These are phyloP conservation scores for Vulpes ferrilata DNA, from an alignment of 2,113 vertebrate species.

Conservation along the genomic window DNA sequence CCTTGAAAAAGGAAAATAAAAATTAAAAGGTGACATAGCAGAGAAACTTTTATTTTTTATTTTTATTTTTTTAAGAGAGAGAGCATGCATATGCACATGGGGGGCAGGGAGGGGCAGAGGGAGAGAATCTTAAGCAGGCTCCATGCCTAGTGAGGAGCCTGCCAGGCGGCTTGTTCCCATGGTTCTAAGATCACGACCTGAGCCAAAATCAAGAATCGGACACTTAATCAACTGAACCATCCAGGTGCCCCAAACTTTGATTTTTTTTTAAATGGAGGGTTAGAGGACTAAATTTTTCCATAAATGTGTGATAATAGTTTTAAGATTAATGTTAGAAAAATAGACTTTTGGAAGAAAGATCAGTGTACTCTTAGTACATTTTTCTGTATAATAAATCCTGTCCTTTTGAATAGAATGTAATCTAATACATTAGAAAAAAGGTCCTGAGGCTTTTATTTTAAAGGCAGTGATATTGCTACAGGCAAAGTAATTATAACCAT, in stretches of 20 bases:
- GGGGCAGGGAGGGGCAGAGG: not conserved
- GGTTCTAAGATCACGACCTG: not conserved
- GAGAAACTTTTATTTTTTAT: not conserved
- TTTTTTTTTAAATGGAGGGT: conserved; percentile 48
- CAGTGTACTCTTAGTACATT: conserved; percentile 66
- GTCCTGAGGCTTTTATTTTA: conserved; percentile 82
- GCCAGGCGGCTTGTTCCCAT: not conserved
- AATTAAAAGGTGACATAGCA: conserved; percentile 42
- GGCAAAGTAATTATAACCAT: conserved; percentile 86
- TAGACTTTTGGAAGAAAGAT: conserved; percentile 76
- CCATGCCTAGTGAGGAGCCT: not conserved
- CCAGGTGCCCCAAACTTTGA: not conserved
- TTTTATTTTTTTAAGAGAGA: not conserved
- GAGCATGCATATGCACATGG: not conserved
- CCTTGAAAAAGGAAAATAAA: conserved; percentile 48
- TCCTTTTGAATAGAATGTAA: conserved; percentile 77
- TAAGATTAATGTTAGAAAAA: conserved; percentile 73
- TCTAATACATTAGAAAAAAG: conserved; percentile 82
- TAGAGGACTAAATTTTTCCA: conserved; percentile 48
- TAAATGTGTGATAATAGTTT: conserved; percentile 65
- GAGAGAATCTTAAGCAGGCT: not conserved
- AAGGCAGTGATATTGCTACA: conserved; percentile 80
- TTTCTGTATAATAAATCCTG: conserved; percentile 82
- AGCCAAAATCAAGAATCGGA: not conserved
- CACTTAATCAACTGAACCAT: not conserved